These are phyloP conservation scores for Platycheirus albimanus DNA, from an alignment of 2,888 invertebrate genomes.

Conservation along the genomic window DNA sequence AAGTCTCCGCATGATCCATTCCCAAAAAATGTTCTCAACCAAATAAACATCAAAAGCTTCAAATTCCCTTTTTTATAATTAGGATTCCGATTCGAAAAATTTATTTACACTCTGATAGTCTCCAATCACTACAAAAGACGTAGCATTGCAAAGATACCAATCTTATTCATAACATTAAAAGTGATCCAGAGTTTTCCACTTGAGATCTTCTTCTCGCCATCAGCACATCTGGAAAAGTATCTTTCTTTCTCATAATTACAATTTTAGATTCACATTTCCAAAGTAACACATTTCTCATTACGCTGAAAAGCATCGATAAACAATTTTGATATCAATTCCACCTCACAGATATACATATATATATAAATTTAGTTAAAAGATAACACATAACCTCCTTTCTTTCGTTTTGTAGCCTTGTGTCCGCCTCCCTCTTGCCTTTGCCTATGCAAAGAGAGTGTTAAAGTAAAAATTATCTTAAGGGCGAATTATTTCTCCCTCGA, in stretches of 20 bases:
- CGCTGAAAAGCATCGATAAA: conserved; percentile 55
- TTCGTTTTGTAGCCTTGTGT: too few relatives aligned
- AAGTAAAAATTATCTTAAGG: conserved; percentile 14
- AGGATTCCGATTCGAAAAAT: conserved; percentile 10
- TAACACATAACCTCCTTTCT: conserved; percentile 11
- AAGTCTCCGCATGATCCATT: background rate
- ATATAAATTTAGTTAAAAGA: conserved; percentile 47
- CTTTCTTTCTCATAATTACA: conserved; percentile 36
- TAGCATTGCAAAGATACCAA: conserved; percentile 2
- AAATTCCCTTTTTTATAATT: conserved; percentile 5
- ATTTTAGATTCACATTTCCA: conserved; percentile 41
- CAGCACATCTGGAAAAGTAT: conserved; percentile 37
- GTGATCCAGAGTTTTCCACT: conserved; percentile 43
- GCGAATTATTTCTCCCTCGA: background rate
- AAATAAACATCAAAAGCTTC: conserved; percentile 44
- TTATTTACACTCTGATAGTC: conserved; percentile 7
- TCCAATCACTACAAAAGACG: background rate
- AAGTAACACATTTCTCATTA: conserved; percentile 50
- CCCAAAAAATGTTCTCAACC: background rate
- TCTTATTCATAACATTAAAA: conserved; percentile 28
- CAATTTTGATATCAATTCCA: conserved; percentile 57
- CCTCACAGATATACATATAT: conserved; percentile 23
- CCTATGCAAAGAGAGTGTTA: conserved; percentile 8
- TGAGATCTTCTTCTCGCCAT: background rate
- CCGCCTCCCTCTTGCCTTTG: background rate